Evolutionary conservation across 2,888 invertebrate genomes (phyloP).

Genomic region (Synanthedon vespiformis): DNA sequence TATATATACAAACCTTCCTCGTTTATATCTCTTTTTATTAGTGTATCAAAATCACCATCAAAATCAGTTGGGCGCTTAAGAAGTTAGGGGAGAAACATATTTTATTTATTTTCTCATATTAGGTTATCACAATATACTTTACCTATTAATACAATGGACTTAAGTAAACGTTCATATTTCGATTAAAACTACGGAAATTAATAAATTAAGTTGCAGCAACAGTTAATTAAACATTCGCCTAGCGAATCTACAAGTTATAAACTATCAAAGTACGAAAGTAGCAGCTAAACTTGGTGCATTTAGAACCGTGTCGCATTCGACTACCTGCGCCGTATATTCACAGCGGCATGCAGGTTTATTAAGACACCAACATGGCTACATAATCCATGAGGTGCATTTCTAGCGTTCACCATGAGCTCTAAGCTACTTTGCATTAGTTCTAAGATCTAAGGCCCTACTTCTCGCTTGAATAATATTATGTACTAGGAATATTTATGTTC

Average conservation of each 20-base stretch:
- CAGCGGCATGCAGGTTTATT: conserved; percentile 7
- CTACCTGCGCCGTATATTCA: conserved; percentile 3
- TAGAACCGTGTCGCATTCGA: conserved; percentile 11
- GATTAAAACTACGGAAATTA: neutral
- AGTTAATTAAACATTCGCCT: neutral
- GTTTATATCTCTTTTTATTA: no score
- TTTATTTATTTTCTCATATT: no score
- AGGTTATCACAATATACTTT: no score
- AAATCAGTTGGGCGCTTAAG: no score
- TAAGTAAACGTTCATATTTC: neutral
- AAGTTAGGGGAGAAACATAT: no score
- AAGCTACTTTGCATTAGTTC: neutral
- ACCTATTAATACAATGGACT: no score
- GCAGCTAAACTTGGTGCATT: conserved; percentile 8
- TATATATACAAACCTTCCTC: no score
- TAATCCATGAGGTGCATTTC: conserved; percentile 12
- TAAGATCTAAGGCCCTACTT: neutral
- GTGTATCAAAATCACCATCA: no score
- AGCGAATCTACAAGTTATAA: neutral
- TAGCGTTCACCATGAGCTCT: neutral
- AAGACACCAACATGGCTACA: conserved; percentile 11
- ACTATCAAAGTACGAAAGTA: conserved; percentile 9
- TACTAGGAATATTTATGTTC: no score
- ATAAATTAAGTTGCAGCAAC: neutral
- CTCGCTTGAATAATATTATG: neutral